Conservation (phyloP, 2,113 vertebrate genomes). For the Elephas maximus region DNA sequence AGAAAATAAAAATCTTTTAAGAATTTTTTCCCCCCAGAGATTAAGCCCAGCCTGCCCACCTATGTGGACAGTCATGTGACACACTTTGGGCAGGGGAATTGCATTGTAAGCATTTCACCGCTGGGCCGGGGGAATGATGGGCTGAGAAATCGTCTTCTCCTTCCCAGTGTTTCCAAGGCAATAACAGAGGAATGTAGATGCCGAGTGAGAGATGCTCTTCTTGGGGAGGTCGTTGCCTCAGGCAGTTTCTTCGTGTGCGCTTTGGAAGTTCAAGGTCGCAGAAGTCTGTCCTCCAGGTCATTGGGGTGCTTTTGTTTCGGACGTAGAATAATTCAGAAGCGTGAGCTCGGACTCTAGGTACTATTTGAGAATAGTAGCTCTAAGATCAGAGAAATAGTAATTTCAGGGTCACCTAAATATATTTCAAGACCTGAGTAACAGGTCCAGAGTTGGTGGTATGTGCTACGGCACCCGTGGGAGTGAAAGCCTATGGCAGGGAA, state of each 20-base stretch:
- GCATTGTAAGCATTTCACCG: neutral
- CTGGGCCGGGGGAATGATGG: neutral
- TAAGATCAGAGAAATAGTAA: neutral
- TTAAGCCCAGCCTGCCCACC: neutral
- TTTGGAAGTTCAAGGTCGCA: constrained; percentile 30
- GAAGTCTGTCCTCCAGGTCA: neutral
- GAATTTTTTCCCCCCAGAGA: neutral
- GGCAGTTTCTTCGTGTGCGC: neutral
- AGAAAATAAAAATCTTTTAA: constrained; percentile 4
- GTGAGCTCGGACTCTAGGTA: neutral
- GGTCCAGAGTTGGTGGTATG: neutral
- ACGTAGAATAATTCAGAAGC: neutral
- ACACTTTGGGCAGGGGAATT: neutral
- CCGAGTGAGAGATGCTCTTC: neutral
- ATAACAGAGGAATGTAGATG: neutral
- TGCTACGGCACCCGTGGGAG: neutral
- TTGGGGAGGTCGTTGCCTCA: neutral
- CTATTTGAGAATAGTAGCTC: neutral
- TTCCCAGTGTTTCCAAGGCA: neutral
- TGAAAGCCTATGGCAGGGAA: neutral
- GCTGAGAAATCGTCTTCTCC: neutral
- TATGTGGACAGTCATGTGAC: neutral
- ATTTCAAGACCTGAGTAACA: neutral
- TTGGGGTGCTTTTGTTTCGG: neutral
- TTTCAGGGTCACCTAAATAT: too few species aligned